Evolutionary conservation across 2,888 invertebrate species (phyloP), one percentile per base, ranked within the genome.

Genomic region (Ichneumoninae sp.): DNA sequence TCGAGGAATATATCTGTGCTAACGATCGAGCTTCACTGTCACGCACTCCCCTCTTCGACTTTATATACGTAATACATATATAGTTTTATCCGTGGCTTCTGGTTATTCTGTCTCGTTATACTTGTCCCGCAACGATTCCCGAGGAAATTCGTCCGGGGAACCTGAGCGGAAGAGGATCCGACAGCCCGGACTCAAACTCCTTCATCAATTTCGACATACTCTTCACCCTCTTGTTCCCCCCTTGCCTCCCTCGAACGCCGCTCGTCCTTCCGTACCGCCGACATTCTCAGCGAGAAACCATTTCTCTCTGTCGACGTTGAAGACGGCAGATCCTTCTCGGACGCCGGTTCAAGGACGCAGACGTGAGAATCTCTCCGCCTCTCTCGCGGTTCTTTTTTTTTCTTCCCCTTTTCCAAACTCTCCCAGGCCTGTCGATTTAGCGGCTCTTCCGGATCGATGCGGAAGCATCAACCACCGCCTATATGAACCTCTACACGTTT

Each of bases 191-290:
- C 79, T 72, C 44, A 72, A 75, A 84, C 65, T 87, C 87, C 74
- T 85, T 87, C 79, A 86, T 88, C 86, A 87, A 86, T 82, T 78
- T 78, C 83, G 83, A 86, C 86, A 83, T 84, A 69, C 66, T 72
- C 70, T 74, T 65, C 65, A 44, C 50, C 80, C 68, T 33, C 54
- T 66, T 13, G 40, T 40, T 16, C 3, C 16, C 16, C 62, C 69
- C 52, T 40, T 19, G 6, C 60, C 19, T 47, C 36, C 22, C 68
- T 33, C 10, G 4, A 57, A 22, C 26, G 50, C 68, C 70, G 33
- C 47, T 65, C 57, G 50, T 40, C 57, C 72, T 54, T 66, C 65
- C 75, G 60, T 66, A 52, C 65, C 70, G 44, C 68, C 57, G 78
- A 50, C 82, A 80, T 26, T 54, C 30, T 54, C 75, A 50, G 30